Conservation (phyloP, 2,888 invertebrate species). For the Trichopoda pennipes region DNA sequence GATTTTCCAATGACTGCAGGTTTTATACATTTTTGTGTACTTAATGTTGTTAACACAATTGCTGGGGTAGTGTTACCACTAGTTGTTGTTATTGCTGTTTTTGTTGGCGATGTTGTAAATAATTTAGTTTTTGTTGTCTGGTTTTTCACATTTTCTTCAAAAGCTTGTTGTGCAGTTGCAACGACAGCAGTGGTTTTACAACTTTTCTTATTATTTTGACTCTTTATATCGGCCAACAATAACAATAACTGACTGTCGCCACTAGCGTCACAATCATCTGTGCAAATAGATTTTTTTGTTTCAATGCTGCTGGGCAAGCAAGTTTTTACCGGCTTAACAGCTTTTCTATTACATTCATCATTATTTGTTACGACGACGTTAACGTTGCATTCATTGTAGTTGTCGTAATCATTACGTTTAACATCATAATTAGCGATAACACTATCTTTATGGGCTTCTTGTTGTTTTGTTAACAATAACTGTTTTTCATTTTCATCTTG, state of each 20-base stretch:
- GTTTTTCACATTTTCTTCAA: slow-evolving; percentile 63
- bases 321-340: slow-evolving; percentile 68
- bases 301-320: slow-evolving; percentile 60
- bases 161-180: slow-evolving; percentile 56
- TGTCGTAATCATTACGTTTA: slow-evolving; percentile 40
- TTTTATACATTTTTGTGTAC: slow-evolving; percentile 37
- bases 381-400: slow-evolving; percentile 5
- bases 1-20: slow-evolving; percentile 66
- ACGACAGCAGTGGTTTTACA: slow-evolving; percentile 60
- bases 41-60: slow-evolving; percentile 65
- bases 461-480: slow-evolving; percentile 43
- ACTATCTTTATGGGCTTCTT: slow-evolving; percentile 34
- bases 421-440: slow-evolving; percentile 36
- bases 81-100: slow-evolving; percentile 57
- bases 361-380: slow-evolving; percentile 27
- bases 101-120: slow-evolving; percentile 42
- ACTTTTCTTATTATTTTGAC: slow-evolving; percentile 50
- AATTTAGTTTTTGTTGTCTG: slow-evolving; percentile 56
- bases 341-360: slow-evolving; percentile 54
- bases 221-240: slow-evolving; percentile 44
- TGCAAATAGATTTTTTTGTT: slow-evolving; percentile 56
- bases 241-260: slow-evolving; percentile 43
- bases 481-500: slow-evolving; percentile 56
- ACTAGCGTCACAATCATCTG: slow-evolving; percentile 56
- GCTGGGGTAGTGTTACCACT: slow-evolving; percentile 53